Evolutionary conservation across 2,888 invertebrate species (phyloP), one percentile per base, ranked within the genome.

Genomic region (Lochmaea capreae): DNA sequence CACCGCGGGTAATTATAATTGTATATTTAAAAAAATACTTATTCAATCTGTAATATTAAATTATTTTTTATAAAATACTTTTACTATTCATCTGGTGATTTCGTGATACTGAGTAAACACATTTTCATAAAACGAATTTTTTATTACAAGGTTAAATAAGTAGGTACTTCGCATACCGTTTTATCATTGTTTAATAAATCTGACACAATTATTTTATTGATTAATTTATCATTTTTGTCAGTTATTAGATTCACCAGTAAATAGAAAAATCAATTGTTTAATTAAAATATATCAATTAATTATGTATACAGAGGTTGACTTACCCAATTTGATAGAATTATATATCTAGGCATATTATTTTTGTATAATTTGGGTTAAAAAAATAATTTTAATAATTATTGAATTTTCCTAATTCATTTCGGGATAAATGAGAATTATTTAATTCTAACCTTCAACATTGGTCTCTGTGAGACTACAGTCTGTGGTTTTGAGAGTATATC

Each of bases 101-200:
- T 4, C 11, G 3, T 46, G 46, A 49, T 49, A 49, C 49, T n/a
- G n/a, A 49, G 46, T 5, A 11, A 14, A 46, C 14, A 46, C 5
- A 46, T 46, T 46, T 46, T 49, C 11, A 49, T 14, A 14, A 49
- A 49, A 14, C 83, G n/a, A 49, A n/a, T 49, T 16, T n/a, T 49
- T n/a, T 49, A n/a, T 49, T n/a, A n/a, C 49, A n/a, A 49, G 14
- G 6, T 49, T 14, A 49, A 49, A n/a, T 49, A 49, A 49, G 0
- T 49, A 49, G n/a, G 0, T 39, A 39, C 33, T 5, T n/a, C 46
- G n/a, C 49, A 49, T 14, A 49, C 49, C n/a, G 46, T 14, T 46
- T 12, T 46, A 46, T 46, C 46, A 46, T 12, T 12, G 12, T 46
- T 46, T 46, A 46, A 46, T 46, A 39, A 39, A 39, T 39, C 9